These are phyloP conservation scores for Andrena minutula DNA, from an alignment of 2,888 invertebrate species.

Conservation along the genomic window DNA sequence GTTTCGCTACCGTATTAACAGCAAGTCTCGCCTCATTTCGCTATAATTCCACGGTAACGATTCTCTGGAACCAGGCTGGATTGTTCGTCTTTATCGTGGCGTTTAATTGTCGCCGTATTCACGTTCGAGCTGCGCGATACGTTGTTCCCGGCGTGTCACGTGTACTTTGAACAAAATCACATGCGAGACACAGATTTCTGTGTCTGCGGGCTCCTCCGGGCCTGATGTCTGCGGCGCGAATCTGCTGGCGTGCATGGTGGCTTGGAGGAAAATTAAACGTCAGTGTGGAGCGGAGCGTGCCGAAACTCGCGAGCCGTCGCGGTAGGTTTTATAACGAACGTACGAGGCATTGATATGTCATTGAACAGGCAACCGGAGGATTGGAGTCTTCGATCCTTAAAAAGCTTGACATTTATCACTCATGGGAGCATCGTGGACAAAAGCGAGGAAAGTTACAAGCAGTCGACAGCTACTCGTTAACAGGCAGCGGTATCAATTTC, in stretches of 20 bases:
- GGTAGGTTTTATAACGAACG: slow-evolving; percentile 53
- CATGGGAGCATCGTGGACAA: neutral
- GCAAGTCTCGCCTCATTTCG: slow-evolving; percentile 6
- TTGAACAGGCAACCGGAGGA: slow-evolving; percentile 29
- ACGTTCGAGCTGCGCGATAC: slow-evolving; percentile 6
- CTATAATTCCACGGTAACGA: neutral
- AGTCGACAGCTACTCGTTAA: neutral
- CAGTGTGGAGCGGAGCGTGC: slow-evolving; percentile 49
- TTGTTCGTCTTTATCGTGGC: slow-evolving; percentile 6
- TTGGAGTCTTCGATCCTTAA: slow-evolving; percentile 23
- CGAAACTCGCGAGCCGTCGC: slow-evolving; percentile 45
- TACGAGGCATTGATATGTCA: slow-evolving; percentile 47
- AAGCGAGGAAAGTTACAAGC: slow-evolving; percentile 9
- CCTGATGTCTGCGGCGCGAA: slow-evolving; percentile 30
- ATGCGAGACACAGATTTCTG: slow-evolving; percentile 41
- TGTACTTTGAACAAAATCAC: slow-evolving; percentile 32
- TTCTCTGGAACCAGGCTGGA: neutral
- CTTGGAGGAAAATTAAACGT: slow-evolving; percentile 66
- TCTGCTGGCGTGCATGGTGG: slow-evolving; percentile 37
- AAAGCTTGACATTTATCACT: slow-evolving; percentile 37
- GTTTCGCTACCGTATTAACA: neutral
- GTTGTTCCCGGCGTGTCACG: slow-evolving; percentile 14
- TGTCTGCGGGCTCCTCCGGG: slow-evolving; percentile 18
- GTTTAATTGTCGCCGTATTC: slow-evolving; percentile 1
- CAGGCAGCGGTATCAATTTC: neutral